Percentiles rank a stretch among this genome's conserved stretches.
phyloP scores from a whole-genome alignment of 2,797 vertebrate genomes.

The Aeoliscus strigatus region DNA sequence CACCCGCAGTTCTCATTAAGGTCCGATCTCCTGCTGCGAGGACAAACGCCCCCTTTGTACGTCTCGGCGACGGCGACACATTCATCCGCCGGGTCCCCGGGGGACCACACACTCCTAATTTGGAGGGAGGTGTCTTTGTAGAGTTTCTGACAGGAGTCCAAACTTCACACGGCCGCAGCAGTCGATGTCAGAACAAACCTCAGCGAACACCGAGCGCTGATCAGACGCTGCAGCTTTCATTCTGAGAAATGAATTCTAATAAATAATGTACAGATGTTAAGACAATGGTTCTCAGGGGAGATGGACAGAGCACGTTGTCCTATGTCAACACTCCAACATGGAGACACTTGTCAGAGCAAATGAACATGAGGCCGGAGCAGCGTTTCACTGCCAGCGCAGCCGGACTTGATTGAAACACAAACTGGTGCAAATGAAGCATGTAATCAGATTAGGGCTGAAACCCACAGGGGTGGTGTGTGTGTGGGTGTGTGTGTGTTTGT shows the following conservation, averaged over 20 bases:
- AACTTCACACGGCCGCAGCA: conserved; percentile 40
- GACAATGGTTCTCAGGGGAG: conserved; percentile 2
- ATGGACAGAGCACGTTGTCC: conserved; percentile 10
- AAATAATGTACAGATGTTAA: conserved; percentile 1
- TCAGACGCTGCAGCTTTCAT: too few species aligned
- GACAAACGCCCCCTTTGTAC: conserved; percentile 74
- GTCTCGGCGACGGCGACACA: conserved; percentile 51
- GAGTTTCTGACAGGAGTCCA: conserved; percentile 56
- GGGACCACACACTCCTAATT: conserved; percentile 63
- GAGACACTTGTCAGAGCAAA: conserved; percentile 47
- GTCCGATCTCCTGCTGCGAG: conserved; percentile 63
- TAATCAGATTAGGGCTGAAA: conserved; percentile 72
- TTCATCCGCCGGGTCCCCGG: conserved; percentile 53
- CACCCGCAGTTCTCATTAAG: conserved; percentile 70
- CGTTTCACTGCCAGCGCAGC: conserved; percentile 42
- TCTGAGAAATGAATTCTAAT: too few species aligned
- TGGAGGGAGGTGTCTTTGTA: conserved; percentile 62
- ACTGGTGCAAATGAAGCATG: conserved; percentile 76
- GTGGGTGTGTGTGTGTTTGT: too few species aligned
- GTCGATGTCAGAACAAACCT: conserved; percentile 43
- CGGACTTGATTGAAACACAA: conserved; percentile 70
- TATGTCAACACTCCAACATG: conserved; percentile 28
- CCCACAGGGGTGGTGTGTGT: conserved; percentile 42
- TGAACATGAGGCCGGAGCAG: conserved; percentile 50
- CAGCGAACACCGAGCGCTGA: conserved; percentile 42